A percentile compares a stretch with the other conserved stretches of the same genome.
phyloP scores from a whole-genome alignment of 2,888 invertebrate species.

The Mimachlamys varia region DNA sequence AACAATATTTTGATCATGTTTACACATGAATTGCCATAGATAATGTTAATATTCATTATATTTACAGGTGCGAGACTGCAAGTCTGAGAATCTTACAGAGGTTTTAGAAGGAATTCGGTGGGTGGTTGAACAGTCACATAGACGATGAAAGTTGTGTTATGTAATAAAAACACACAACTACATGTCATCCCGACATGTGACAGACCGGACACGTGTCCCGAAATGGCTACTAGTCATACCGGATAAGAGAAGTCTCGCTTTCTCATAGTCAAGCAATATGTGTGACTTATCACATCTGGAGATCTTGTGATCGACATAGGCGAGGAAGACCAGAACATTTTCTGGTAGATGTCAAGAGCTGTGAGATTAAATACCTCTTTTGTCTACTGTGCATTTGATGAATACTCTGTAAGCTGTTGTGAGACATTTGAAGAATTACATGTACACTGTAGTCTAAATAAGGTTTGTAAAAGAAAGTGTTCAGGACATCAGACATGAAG shows the following conservation, averaged over 20 bases:
- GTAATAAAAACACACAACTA: not conserved
- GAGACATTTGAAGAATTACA: too few species aligned
- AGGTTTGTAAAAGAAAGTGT: too few species aligned
- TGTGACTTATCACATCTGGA: not conserved
- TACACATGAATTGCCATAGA: not conserved
- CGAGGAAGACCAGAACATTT: not conserved
- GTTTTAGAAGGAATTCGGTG: conserved; percentile 72
- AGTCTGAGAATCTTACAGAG: conserved; percentile 67
- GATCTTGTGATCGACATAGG: not conserved
- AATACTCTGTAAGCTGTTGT: not conserved
- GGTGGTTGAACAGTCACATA: conserved; percentile 73
- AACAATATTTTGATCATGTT: not conserved
- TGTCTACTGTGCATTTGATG: not conserved
- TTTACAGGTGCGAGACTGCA: conserved; percentile 75
- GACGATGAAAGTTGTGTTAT: conserved; percentile 57
- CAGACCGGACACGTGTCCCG: not conserved
- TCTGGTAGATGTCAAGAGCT: not conserved
- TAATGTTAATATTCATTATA: not conserved
- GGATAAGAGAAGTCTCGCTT: not conserved
- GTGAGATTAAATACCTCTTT: not conserved
- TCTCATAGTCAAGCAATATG: not conserved
- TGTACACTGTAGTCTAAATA: too few species aligned
- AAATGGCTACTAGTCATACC: not conserved
- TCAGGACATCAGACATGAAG: too few species aligned
- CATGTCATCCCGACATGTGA: not conserved